These are phyloP conservation scores for Xenentodon cancila DNA, from an alignment of 2,797 vertebrate species.

Conservation along the genomic window DNA sequence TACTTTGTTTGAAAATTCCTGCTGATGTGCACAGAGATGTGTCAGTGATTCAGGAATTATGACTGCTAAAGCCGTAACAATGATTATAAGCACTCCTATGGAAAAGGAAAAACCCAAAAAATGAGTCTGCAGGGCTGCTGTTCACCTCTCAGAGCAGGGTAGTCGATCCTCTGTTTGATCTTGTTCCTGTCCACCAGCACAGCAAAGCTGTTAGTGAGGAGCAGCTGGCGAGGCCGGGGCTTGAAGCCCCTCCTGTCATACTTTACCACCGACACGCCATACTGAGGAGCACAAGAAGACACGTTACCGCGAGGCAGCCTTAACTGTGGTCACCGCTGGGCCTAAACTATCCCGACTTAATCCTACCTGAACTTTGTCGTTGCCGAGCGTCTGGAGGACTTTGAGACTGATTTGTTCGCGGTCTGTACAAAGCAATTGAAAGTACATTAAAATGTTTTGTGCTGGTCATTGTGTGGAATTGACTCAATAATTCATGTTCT, in stretches of 20 bases:
- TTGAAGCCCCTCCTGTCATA: constrained; percentile 96
- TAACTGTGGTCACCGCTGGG: background rate
- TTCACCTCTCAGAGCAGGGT: constrained; percentile 87
- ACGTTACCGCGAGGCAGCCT: constrained; percentile 5
- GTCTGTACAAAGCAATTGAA: constrained; percentile 75
- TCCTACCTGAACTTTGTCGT: constrained; percentile 91
- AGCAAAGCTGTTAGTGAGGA: constrained; percentile 86
- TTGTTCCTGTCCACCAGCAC: constrained; percentile 91
- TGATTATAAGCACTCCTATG: no score
- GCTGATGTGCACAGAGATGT: constrained; percentile 1
- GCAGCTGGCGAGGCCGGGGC: constrained; percentile 89
- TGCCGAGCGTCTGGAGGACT: constrained; percentile 90
- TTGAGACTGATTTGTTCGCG: constrained; percentile 93
- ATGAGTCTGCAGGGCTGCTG: background rate
- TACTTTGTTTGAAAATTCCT: background rate
- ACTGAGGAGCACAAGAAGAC: constrained; percentile 77
- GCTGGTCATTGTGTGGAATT: background rate
- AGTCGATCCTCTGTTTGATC: constrained; percentile 94
- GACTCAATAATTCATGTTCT: background rate
- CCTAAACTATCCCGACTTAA: background rate
- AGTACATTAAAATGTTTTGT: constrained; percentile 9
- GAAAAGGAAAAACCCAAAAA: background rate
- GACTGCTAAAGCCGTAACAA: background rate
- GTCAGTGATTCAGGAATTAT: background rate
- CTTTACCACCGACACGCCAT: constrained; percentile 92